Conservation (phyloP, 2,888 invertebrate genomes). For the Orthonevra nobilis region DNA sequence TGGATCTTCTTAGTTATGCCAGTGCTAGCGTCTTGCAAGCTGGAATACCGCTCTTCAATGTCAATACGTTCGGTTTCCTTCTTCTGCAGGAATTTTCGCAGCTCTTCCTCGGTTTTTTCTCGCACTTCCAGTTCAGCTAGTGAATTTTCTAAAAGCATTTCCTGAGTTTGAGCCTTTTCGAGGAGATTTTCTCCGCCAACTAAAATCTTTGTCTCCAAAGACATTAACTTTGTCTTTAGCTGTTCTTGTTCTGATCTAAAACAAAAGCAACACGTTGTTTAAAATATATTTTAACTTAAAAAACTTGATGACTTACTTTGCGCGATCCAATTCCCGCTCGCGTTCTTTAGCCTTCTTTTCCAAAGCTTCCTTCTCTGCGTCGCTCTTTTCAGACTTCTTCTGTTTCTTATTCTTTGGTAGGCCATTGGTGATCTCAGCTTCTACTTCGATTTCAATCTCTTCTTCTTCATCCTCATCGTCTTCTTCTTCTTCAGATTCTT, state of each 20-base stretch:
- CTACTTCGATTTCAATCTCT: conserved; percentile 80
- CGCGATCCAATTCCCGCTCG: conserved; percentile 87
- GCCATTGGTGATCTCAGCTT: conserved; percentile 82
- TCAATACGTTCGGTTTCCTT: conserved; percentile 96
- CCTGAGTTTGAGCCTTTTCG: conserved; percentile 97
- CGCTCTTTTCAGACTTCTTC: conserved; percentile 81
- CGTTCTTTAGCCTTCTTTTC: conserved; percentile 85
- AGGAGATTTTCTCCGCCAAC: conserved; percentile 98
- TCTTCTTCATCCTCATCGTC: conserved; percentile 80
- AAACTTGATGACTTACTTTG: conserved; percentile 81
- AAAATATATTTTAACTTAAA: no score
- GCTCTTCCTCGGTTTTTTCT: conserved; percentile 88
- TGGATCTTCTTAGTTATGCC: conserved; percentile 96
- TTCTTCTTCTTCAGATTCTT: conserved; percentile 75
- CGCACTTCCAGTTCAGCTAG: conserved; percentile 90
- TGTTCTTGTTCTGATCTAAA: conserved; percentile 86
- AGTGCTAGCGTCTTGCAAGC: conserved; percentile 95
- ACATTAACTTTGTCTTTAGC: conserved; percentile 90
- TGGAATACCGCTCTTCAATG: conserved; percentile 96
- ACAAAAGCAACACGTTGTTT: no score
- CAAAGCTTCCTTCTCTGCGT: conserved; percentile 84
- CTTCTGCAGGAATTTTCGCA: conserved; percentile 90
- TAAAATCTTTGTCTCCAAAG: conserved; percentile 96
- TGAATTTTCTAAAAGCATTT: conserved; percentile 92
- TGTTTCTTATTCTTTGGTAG: conserved; percentile 82